Evolutionary conservation across 2,888 invertebrate species (phyloP).

Genomic region (Trichopria drosophilae): DNA sequence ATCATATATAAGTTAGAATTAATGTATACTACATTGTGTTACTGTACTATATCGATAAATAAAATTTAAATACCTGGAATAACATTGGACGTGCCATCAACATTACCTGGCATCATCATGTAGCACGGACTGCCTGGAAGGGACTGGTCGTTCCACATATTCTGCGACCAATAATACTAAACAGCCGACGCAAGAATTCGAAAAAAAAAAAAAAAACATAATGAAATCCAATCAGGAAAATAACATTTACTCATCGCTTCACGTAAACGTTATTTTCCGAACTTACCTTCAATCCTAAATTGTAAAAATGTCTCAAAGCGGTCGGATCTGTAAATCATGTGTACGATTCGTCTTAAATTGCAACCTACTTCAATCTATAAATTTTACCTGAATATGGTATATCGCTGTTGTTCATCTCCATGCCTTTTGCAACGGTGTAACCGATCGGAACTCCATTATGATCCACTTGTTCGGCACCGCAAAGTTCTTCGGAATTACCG

Average conservation of each 20-base stretch:
- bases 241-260: slow-evolving; percentile 1
- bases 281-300: slow-evolving; percentile 65
- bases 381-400: slow-evolving; percentile 63
- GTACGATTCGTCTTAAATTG: slow-evolving; percentile 30
- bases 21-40: not conserved
- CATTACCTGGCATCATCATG: no score
- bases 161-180: slow-evolving; percentile 29
- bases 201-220: not conserved
- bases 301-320: slow-evolving; percentile 70
- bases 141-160: slow-evolving; percentile 25
- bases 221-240: slow-evolving; percentile 1
- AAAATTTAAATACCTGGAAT: no score
- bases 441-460: slow-evolving; percentile 44
- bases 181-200: slow-evolving; percentile 6
- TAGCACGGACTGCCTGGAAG: no score
- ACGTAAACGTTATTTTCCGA: no score
- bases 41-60: no score
- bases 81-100: no score
- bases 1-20: no score
- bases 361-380: slow-evolving; percentile 38
- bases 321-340: slow-evolving; percentile 60
- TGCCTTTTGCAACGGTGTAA: slow-evolving; percentile 47
- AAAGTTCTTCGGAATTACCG: slow-evolving; percentile 24
- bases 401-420: slow-evolving; percentile 63
- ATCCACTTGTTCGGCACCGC: no score